A percentile compares a stretch with the other conserved stretches of the same genome.
These are phyloP conservation scores for Gryllus bimaculatus DNA, from an alignment of 1,140 invertebrate genomes.

Conservation along the genomic window DNA sequence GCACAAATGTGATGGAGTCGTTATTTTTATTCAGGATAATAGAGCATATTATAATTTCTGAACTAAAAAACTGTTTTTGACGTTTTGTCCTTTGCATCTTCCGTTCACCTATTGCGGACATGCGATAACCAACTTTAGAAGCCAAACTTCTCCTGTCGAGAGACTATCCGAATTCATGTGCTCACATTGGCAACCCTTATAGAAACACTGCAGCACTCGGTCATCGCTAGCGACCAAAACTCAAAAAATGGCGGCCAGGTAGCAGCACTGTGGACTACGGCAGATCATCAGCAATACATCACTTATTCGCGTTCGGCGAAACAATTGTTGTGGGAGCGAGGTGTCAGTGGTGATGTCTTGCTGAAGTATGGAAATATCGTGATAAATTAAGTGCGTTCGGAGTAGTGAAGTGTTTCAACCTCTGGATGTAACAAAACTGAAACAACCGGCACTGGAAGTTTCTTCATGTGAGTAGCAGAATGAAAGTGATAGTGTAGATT, in stretches of 20 bases:
- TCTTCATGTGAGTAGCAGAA: not conserved
- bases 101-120: too few relatives aligned
- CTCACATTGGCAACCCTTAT: not conserved
- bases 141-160: not conserved
- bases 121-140: not conserved
- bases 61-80: too few relatives aligned
- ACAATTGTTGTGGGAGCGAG: not conserved
- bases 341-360: not conserved
- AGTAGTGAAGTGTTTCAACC: not conserved
- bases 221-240: not conserved
- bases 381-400: not conserved
- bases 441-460: not conserved
- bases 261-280: not conserved
- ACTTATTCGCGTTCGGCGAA: not conserved
- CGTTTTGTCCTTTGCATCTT: too few relatives aligned
- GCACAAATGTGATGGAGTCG: too few relatives aligned
- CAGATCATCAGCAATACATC: not conserved
- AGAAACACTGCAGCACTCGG: not conserved
- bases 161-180: not conserved
- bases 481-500: conserved; percentile 5
- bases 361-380: not conserved
- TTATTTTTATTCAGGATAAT: too few relatives aligned
- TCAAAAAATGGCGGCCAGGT: not conserved
- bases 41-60: too few relatives aligned
- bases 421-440: not conserved